Evolutionary conservation across 2,113 vertebrate genomes (phyloP), one percentile per base, ranked within the genome.

Genomic region (Syngnathus typhle): DNA sequence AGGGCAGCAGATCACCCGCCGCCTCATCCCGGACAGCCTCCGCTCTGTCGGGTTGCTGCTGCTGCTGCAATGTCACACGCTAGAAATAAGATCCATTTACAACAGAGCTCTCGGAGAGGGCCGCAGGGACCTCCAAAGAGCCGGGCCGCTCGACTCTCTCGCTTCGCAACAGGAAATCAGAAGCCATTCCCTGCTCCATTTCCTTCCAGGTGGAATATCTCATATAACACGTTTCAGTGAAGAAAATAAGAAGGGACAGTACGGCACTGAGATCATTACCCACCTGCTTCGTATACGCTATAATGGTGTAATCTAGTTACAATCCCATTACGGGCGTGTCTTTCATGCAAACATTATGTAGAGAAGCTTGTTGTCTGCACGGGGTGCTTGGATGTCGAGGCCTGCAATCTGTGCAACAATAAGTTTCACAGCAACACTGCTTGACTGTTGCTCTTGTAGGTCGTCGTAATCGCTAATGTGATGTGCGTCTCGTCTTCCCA

Each of bases 121-220:
- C 79, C 78, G 71, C 37, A 5, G 81, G 79, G 82, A 79, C 65
- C 67, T 72, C 71, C 70, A 59, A 71, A 78, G 79, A 71, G 74
- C 73, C 76, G 75, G 75, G 64, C 60, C 73, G 58, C 64, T 52
- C 72, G 80, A 68, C 65, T 68, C 63, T 52, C 71, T 80, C 59
- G 58, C 72, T 68, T 74, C 82, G 67, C 81, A 77, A 77, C 46
- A 54, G 73, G 74, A 74, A 77, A 69, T 75, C 41, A 59, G 61
- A 67, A 80, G 71, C 76, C 72, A 81, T 83, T 85, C 83, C 68
- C 83, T 83, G 87, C 82, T 82, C 82, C 85, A 84, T 88, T 85
- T 84, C 77, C 76, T 84, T 80, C 75, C 79, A 85, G 79, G 79
- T 71, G 74, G 75, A 86, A 84, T 84, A 83, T 84, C 78, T 80